Base-by-base conservation (phyloP, 2,113 vertebrate species). In the Falcunculus frontatus region DNA sequence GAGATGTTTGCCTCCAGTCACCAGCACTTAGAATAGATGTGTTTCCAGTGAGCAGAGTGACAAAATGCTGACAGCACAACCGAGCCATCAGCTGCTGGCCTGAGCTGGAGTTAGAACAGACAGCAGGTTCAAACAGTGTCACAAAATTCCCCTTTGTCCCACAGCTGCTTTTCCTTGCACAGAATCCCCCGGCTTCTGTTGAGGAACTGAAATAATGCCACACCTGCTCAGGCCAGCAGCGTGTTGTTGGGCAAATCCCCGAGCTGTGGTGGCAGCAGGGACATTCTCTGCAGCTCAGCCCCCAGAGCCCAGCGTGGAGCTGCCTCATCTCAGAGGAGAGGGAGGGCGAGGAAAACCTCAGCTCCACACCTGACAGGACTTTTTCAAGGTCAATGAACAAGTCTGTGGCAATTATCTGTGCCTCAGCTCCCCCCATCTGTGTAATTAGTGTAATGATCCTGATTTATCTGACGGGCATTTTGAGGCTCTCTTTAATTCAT, bases 221-320 rank as follows among this genome's bases (percentile, higher is more conserved):
- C 25, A 4, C 21, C 69, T 62, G 4, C 15, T 8, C 37, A 37
- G 55, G 60, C 49, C 25, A 29, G 16, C 33, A 10, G 46, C 27
- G 30, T 10, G 35, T 16, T 9, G 12, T 1, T 14, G 30, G 33
- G 60, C 12, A 74, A 2, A n/a, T 2, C 55, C 4, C 33, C 2
- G 53, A 9, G 55, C 7, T 6, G 53, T 30, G 4, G 55, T 15
- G 33, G 33, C 6, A 33, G 56, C 55, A 57, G 32, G 55, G 55
- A 57, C 55, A 10, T n/a, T 6, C 20, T 4, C 12, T 9, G 8
- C 55, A 14, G 30, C 53, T 20, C 53, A 33, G 53, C 30, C 30
- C 27, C 16, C 50, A 27, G 50, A 46, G 46, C 46, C 20, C 46
- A 47, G 47, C 16, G 9, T 26, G 52, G 10, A 55, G 8, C 53